These are phyloP conservation scores for Triops cancriformis DNA, from an alignment of 1,140 invertebrate genomes.

Conservation along the genomic window DNA sequence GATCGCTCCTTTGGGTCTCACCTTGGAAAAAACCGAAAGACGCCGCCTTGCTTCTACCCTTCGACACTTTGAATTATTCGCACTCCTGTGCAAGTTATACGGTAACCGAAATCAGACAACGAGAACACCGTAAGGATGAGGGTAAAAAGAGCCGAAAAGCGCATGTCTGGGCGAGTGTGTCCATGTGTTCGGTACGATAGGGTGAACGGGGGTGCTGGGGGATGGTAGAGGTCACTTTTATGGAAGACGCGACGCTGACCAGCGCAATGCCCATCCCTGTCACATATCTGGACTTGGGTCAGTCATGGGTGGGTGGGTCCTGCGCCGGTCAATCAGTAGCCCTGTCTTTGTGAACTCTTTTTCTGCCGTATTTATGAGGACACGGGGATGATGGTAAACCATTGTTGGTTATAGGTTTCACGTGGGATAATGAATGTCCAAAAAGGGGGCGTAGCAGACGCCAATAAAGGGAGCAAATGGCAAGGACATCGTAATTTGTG, in stretches of 20 bases:
- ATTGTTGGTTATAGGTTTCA: background rate
- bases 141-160: background rate
- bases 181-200: background rate
- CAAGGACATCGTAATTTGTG: background rate
- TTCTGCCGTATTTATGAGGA: background rate
- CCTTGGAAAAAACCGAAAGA: background rate
- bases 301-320: background rate
- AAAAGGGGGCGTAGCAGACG: constrained; percentile 2
- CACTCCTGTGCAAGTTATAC: background rate
- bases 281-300: background rate
- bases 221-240: background rate
- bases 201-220: background rate
- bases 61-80: background rate
- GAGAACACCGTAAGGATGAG: background rate
- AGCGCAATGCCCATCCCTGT: background rate
- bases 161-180: constrained; percentile 11
- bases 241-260: background rate
- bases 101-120: background rate
- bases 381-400: background rate
- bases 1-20: background rate
- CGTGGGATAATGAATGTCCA: background rate
- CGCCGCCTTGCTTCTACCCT: background rate
- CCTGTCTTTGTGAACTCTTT: background rate
- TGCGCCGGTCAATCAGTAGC: background rate
- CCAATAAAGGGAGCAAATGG: background rate